phyloP scores from a whole-genome alignment of 2,888 invertebrate genomes.

The Coelopa pilipes region DNA sequence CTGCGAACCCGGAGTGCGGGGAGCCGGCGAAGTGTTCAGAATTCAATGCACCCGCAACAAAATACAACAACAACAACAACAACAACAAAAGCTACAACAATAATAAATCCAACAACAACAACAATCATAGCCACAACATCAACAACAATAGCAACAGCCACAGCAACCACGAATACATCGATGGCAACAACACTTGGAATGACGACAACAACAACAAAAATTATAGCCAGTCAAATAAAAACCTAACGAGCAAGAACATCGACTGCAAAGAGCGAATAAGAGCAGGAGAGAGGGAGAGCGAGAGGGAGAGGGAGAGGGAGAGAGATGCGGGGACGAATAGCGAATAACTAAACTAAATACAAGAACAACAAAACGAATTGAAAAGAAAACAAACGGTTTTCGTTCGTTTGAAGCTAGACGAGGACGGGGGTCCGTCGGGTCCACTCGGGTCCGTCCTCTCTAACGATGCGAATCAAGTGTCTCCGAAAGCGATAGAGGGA shows the following conservation, averaged over 20 bases:
- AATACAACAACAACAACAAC: slow-evolving; percentile 28
- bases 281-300: background rate
- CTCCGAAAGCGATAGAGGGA: no score
- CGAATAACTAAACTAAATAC: no score
- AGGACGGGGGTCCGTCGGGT: no score
- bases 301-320: background rate
- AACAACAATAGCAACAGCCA: slow-evolving; percentile 9
- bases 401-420: no score
- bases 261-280: slow-evolving; percentile 3
- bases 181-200: background rate
- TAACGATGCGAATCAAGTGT: no score
- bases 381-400: background rate
- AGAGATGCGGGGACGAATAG: background rate
- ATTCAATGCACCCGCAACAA: slow-evolving; percentile 42
- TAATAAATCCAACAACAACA: background rate
- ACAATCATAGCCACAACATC: background rate
- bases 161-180: background rate
- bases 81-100: slow-evolving; percentile 28
- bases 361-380: background rate
- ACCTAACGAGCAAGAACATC: background rate
- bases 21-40: slow-evolving; percentile 35
- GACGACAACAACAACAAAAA: slow-evolving; percentile 19
- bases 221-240: background rate
- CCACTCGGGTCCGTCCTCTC: no score
- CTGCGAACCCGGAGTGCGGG: slow-evolving; percentile 36